Evolutionary conservation across 2,797 vertebrate species (phyloP), one percentile per base, ranked within the genome.

Genomic region (Phalanger gymnotis): DNA sequence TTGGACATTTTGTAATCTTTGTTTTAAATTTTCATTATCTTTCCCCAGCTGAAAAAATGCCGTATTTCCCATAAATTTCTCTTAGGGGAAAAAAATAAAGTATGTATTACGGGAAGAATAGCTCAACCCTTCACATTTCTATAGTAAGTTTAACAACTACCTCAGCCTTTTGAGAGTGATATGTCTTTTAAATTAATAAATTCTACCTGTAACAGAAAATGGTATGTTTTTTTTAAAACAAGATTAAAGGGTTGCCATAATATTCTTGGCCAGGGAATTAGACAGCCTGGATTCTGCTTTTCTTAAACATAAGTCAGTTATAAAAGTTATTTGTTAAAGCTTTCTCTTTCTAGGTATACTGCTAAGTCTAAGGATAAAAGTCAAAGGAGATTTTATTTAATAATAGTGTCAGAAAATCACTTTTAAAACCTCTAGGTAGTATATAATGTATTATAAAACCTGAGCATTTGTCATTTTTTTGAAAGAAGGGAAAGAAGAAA

Each of bases 291-390:
- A 96, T 55, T 4, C 4, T 95, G 11, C 4, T 28, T 96, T 73
- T 94, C 81, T 61, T 66, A 95, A 92, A 51, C 95, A 56, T 91
- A 53, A 93, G 22, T 95, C 53, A 57, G 66, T 93, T 92, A 54
- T n/a, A 97, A 95, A 95, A n/a, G 94, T 91, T 28, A 94, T 92
- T 92, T 93, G 4, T 54, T 91, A 92, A 95, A 87, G n/a, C 14
- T 57, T 97, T 96, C 90, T 93, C 73, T 93, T 95, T 96, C 54
- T 93, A 96, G 28, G 52, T 57, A 34, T 94, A 51, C 54, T 95
- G 55, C 92, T 94, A 95, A 96, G 96, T 93, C 91, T 90, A 96
- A 97, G 94, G n/a, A 95, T 14, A 90, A 97, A 92, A 97, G 91
- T 90, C 57, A 95, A 93, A 94, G 87, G 53, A 92, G 94, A 89